These are phyloP conservation scores for Euphydryas editha DNA, from an alignment of 2,888 invertebrate species.

Conservation along the genomic window DNA sequence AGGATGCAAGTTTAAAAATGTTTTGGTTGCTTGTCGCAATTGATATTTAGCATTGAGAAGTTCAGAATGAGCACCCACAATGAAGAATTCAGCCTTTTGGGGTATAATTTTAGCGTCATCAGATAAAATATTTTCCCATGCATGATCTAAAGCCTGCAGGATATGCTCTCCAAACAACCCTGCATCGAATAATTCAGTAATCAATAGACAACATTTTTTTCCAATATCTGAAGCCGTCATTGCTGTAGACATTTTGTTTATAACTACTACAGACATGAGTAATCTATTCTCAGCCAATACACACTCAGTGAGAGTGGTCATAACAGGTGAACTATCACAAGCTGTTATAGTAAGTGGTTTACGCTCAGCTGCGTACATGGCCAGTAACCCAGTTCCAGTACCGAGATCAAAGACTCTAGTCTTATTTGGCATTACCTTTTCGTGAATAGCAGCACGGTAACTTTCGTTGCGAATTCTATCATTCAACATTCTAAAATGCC, in stretches of 20 bases:
- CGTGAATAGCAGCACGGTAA: conserved; percentile 85
- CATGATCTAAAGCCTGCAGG: conserved; percentile 86
- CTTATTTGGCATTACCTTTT: conserved; percentile 70
- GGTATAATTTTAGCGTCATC: conserved; percentile 84
- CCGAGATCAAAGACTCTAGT: conserved; percentile 89
- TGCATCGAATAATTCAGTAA: conserved; percentile 92
- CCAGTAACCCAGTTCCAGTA: conserved; percentile 89
- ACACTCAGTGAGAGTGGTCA: conserved; percentile 83
- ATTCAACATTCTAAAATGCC: conserved; percentile 94
- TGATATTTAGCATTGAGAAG: conserved; percentile 77
- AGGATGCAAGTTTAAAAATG: conserved; percentile 56
- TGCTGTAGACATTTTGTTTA: conserved; percentile 83
- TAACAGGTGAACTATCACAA: conserved; percentile 86
- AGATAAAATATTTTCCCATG: conserved; percentile 85
- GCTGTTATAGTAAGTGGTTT: conserved; percentile 84
- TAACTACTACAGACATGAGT: conserved; percentile 71
- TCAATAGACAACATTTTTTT: conserved; percentile 84
- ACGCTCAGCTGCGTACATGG: conserved; percentile 85
- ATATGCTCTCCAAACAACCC: conserved; percentile 91
- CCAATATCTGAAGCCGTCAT: conserved; percentile 80
- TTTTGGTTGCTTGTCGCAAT: conserved; percentile 55
- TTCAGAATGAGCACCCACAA: conserved; percentile 85
- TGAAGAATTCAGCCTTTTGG: conserved; percentile 84
- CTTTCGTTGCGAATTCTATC: conserved; percentile 87
- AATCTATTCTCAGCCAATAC: conserved; percentile 68